Evolutionary conservation across 2,797 vertebrate genomes (phyloP).

Genomic region (Taeniopygia guttata): DNA sequence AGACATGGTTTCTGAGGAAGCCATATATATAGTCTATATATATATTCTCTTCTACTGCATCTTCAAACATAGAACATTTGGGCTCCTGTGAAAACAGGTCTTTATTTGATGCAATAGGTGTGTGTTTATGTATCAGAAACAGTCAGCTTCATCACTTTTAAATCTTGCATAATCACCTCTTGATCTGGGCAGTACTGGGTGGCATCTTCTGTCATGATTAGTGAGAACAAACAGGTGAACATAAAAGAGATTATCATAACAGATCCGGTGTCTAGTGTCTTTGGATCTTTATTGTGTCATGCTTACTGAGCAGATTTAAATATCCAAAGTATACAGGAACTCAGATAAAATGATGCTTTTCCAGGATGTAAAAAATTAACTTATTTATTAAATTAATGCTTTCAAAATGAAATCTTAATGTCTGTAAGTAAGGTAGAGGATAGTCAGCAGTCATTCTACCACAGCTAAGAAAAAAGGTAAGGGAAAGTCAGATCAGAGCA

Average conservation of each 20-base stretch:
- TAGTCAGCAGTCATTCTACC: neutral
- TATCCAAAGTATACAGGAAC: neutral
- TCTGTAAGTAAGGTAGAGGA: neutral
- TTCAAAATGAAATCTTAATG: neutral
- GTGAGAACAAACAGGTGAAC: neutral
- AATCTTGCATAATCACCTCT: neutral
- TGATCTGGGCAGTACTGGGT: neutral
- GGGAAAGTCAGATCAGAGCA: neutral
- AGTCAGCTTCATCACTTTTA: neutral
- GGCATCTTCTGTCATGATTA: neutral
- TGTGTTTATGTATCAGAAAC: neutral
- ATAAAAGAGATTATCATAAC: neutral
- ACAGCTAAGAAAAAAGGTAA: neutral
- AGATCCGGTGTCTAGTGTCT: neutral
- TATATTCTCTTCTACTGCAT: neutral
- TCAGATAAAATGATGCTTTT: neutral
- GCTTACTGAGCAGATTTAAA: neutral
- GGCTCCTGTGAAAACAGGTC: neutral
- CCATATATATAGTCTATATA: neutral
- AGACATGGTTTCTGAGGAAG: neutral
- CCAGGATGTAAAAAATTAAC: neutral
- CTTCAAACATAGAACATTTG: neutral
- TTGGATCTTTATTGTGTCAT: neutral
- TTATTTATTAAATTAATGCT: neutral
- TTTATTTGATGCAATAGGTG: neutral